Base-by-base conservation (phyloP, 1,140 invertebrate genomes). In the Meloidogyne hapla region DNA sequence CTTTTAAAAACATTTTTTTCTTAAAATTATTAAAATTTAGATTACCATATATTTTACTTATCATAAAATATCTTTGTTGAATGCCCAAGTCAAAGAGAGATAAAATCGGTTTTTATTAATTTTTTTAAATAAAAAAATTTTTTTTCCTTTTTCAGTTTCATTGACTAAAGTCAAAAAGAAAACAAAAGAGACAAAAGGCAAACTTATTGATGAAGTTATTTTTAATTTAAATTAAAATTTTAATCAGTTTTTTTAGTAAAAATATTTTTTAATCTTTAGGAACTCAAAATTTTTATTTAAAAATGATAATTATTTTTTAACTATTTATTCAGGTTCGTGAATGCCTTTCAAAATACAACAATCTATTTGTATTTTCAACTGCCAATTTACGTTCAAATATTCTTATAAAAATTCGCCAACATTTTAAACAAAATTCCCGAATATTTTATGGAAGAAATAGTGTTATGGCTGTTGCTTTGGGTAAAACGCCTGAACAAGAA, bases 361-460 rank as follows among this genome's bases (percentile, higher is more conserved):
- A 91, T 76, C 91, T 98, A 80, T 96, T 95, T 88, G 90, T 96
- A 38, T 95, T 98, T 88, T 92, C 93, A 71, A 92, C 94, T 12
- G 90, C 93, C 79, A 96, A 98, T 87, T 95, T 97, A 93, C 90
- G 95, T 76, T 97, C 95, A 87, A 91, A 91, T 75, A 92, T 94
- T 88, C 89, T 98, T 65, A 94, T 85, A 67, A 56, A 86, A 86
- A 68, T 87, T 28, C 83, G 84, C 25, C 84, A 86, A 66, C 67
- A 86, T n/a, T 87, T 86, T 71, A 86, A 87, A 73, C 40, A 68
- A 9, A 82, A 40, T 65, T 85, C 76, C 77, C 92, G 93, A 85
- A 96, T 99, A 88, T 96, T 96, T 87, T 96, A 98, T 89, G 96
- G 95, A 8, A 99, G 98, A 90, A 98, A 97, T 87, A 95, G 94